These are phyloP conservation scores for Tachina lurida DNA, from an alignment of 2,888 invertebrate species.

Conservation along the genomic window DNA sequence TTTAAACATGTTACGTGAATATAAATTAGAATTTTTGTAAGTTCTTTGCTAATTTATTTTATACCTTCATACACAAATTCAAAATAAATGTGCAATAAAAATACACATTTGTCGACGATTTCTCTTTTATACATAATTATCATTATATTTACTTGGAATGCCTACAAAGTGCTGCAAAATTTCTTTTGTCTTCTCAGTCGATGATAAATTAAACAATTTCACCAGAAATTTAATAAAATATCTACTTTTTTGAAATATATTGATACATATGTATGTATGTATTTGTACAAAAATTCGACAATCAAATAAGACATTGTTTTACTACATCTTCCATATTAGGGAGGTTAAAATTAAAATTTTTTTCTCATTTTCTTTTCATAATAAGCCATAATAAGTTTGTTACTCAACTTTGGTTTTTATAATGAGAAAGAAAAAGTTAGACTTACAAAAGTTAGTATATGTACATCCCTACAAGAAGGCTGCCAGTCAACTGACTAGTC, in stretches of 20 bases:
- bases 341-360: not conserved
- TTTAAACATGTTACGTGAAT: constrained; percentile 40
- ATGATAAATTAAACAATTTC: constrained; percentile 19
- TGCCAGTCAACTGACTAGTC: no score
- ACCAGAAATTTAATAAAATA: constrained; percentile 7
- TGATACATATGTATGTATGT: not conserved
- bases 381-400: no score
- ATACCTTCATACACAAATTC: not conserved
- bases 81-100: constrained; percentile 5
- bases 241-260: not conserved
- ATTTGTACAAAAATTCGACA: not conserved
- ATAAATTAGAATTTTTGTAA: constrained; percentile 43
- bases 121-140: constrained; percentile 16
- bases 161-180: not conserved
- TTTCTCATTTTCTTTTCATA: not conserved
- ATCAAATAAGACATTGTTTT: not conserved
- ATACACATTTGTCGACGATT: not conserved
- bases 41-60: constrained; percentile 12
- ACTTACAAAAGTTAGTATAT: not conserved
- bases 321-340: not conserved
- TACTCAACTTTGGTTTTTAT: not conserved
- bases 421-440: not conserved
- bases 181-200: not conserved
- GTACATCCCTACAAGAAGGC: no score
- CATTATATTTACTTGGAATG: not conserved